Conservation (phyloP, 2,113 vertebrate species). For the Stigmatopora nigra region DNA sequence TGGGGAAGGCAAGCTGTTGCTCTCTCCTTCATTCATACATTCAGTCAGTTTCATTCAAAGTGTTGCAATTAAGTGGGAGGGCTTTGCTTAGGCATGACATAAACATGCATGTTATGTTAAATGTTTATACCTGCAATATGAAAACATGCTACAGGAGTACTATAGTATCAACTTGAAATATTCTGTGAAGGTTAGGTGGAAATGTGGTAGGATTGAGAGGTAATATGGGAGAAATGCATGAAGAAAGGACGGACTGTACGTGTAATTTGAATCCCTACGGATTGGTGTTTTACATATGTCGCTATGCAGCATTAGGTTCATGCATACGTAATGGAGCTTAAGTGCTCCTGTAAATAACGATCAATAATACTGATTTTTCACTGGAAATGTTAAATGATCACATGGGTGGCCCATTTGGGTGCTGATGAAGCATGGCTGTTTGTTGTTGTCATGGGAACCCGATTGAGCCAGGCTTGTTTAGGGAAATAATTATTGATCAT, state of each 20-base stretch:
- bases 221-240: too few relatives aligned
- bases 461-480: not conserved
- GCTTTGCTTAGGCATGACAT: not conserved
- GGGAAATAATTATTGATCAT: not conserved
- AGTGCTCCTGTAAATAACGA: too few relatives aligned
- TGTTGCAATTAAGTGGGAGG: not conserved
- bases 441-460: not conserved
- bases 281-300: too few relatives aligned
- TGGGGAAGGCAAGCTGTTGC: conserved; percentile 8
- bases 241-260: too few relatives aligned
- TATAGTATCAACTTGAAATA: not conserved
- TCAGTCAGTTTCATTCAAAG: not conserved
- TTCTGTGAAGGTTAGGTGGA: too few relatives aligned
- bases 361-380: not conserved
- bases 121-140: not conserved
- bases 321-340: too few relatives aligned
- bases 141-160: not conserved
- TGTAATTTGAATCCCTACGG: too few relatives aligned
- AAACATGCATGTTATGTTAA: not conserved
- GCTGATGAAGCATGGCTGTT: not conserved
- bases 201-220: too few relatives aligned
- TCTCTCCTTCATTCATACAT: not conserved
- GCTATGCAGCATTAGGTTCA: too few relatives aligned
- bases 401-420: not conserved
- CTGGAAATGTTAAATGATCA: not conserved